A percentile compares a stretch with the other conserved stretches of the same genome.
Evolutionary conservation across 2,113 vertebrate genomes (phyloP).

Genomic region (Podocnemis expansa): DNA sequence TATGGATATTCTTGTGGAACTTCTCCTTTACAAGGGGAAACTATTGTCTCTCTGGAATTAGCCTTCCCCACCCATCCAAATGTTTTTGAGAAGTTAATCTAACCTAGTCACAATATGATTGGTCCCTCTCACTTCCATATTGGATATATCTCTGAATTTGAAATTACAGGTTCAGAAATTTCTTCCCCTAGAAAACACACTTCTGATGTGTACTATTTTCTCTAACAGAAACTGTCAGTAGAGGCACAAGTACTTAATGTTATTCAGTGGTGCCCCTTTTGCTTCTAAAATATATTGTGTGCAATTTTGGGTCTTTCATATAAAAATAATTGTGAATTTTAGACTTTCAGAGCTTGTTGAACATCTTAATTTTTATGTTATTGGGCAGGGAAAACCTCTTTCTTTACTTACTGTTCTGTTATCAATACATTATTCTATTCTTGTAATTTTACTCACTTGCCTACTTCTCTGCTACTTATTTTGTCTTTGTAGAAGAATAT

Average conservation of each 20-base stretch:
- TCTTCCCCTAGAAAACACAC: not conserved
- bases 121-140: not conserved
- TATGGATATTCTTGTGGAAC: not conserved
- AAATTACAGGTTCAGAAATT: not conserved
- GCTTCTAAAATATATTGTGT: not conserved
- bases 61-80: not conserved
- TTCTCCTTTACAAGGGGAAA: not conserved
- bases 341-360: not conserved
- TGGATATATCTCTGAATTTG: not conserved
- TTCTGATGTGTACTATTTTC: not conserved
- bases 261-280: not conserved
- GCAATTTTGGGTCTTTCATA: not conserved
- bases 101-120: accelerated
- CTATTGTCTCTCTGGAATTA: not conserved
- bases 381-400: not conserved
- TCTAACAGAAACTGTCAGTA: not conserved
- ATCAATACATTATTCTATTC: not conserved
- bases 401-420: not conserved
- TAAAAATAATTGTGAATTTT: not conserved
- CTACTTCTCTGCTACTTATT: not conserved
- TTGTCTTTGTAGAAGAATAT: not conserved
- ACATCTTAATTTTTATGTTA: not conserved
- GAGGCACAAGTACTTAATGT: not conserved
- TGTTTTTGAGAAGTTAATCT: not conserved
- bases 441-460: not conserved